A percentile compares a stretch with the other conserved stretches of the same genome.
Conservation (phyloP, 2,797 vertebrate genomes). For the Tangara arthus region DNA sequence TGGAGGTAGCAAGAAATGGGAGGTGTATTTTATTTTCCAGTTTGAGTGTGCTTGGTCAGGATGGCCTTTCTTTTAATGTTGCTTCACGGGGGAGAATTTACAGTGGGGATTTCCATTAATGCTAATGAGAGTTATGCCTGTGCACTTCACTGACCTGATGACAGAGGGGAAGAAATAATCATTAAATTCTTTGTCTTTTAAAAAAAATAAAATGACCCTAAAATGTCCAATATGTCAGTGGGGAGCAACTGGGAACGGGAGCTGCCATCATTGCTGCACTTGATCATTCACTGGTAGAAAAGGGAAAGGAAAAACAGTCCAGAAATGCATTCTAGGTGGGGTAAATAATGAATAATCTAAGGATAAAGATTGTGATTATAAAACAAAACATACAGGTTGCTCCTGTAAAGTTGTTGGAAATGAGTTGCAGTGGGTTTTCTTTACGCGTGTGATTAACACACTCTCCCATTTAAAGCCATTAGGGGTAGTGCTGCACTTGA, state of each 20-base stretch:
- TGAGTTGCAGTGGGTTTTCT: slow-evolving; percentile 7
- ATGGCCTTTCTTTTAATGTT: slow-evolving; percentile 1
- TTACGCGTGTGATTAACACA: slow-evolving; percentile 30
- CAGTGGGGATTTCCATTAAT: slow-evolving; percentile 13
- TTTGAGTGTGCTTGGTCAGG: not conserved
- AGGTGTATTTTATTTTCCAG: slow-evolving; percentile 26
- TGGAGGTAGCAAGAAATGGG: not conserved
- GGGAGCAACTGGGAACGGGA: not conserved
- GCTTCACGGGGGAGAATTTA: not conserved
- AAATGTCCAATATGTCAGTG: not conserved
- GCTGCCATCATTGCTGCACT: not conserved
- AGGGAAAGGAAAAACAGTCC: not conserved
- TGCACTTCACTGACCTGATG: not conserved
- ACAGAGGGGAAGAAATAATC: not conserved
- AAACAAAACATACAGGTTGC: not conserved
- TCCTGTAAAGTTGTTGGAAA: not conserved
- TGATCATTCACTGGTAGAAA: not conserved
- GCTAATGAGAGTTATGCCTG: not conserved
- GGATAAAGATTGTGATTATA: not conserved
- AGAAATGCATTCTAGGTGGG: not conserved
- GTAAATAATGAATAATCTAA: not conserved
- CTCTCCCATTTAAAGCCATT: slow-evolving; percentile 61
- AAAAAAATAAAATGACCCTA: not conserved
- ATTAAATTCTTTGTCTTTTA: not conserved
- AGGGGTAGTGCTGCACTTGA: slow-evolving; percentile 37